Evolutionary conservation across 2,888 invertebrate species (phyloP), one percentile per base, ranked within the genome.

Genomic region (Fragum sueziense): DNA sequence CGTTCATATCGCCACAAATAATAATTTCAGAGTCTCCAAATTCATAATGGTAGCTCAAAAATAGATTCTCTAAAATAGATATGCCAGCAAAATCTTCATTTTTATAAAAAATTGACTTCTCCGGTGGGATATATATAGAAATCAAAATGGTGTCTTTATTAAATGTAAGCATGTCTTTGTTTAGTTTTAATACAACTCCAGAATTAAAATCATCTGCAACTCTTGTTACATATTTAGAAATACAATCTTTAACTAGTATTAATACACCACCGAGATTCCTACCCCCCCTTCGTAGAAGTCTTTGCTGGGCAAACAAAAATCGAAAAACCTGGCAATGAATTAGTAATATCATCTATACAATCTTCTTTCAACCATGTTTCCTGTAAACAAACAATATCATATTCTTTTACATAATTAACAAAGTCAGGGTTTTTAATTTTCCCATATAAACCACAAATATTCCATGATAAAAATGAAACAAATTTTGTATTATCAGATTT

Each of bases 1-100:
- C 62, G 20, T 62, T 62, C n/a, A 62, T 25, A 62, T 62, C 62
- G 11, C 62, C 33, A 62, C 62, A 33, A 6, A 62, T 17, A 11
- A 62, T 31, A 20, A 62, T 33, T n/a, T 62, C 62, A 2, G 34
- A 9, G 11, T 62, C 27, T 31, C 11, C 31, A 34, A 62, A 34
- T 31, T 31, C 31, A 14, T 57, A 22, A 25, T 14, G n/a, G 14
- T 33, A 31, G 20, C n/a, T 6, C 29, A 4, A n/a, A 31, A 62
- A n/a, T 6, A 4, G n/a, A 31, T 33, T n/a, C 20, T 62, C 62
- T 31, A 62, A 4, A 31, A 20, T n/a, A 7, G n/a, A n/a, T n/a
- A 62, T 20, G n/a, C 31, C 62, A n/a, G 14, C 31, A 62, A 2
- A n/a, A 31, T 6, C 20, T 14, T 20, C 31, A 34, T n/a, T 33